A percentile compares a stretch with the other conserved stretches of the same genome.
Evolutionary conservation across 2,888 invertebrate genomes (phyloP).

Genomic region (Sesamia inferens): DNA sequence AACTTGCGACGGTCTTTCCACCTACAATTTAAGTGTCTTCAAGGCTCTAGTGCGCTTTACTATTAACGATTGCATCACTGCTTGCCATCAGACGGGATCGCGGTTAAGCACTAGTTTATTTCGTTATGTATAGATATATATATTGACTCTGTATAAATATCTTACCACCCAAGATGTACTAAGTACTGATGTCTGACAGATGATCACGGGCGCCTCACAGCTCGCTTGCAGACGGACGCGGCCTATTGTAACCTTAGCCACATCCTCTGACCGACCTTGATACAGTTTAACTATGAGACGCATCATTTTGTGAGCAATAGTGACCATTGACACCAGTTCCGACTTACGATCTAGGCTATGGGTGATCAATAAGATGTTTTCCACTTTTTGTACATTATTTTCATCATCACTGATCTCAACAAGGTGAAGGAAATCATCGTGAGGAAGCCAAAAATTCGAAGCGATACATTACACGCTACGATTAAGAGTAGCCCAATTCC

Average conservation of each 20-base stretch:
- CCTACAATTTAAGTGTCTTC: too few species aligned
- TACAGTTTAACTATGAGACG: conserved; percentile 2
- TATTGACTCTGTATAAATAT: neutral
- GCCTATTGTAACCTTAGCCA: conserved; percentile 21
- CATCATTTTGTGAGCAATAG: neutral
- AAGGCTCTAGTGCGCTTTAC: too few species aligned
- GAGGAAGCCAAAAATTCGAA: neutral
- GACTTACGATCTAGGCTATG: neutral
- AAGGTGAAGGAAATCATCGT: neutral
- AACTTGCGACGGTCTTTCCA: too few species aligned
- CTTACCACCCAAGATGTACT: neutral
- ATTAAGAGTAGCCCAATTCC: neutral
- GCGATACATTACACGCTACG: neutral
- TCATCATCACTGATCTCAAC: neutral
- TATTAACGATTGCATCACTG: too few species aligned
- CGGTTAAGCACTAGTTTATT: too few species aligned
- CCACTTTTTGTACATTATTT: neutral
- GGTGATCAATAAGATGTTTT: neutral
- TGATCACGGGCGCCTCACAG: conserved; percentile 4
- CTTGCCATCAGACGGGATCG: too few species aligned
- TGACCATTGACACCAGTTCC: neutral
- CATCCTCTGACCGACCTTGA: conserved; percentile 39
- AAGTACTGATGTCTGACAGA: too few species aligned
- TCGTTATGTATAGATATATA: too few species aligned
- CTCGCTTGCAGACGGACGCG: conserved; percentile 30